A percentile compares a stretch with the other conserved stretches of the same genome.
Conservation (phyloP, 2,113 vertebrate species). For the Sphaerodactylus townsendi region DNA sequence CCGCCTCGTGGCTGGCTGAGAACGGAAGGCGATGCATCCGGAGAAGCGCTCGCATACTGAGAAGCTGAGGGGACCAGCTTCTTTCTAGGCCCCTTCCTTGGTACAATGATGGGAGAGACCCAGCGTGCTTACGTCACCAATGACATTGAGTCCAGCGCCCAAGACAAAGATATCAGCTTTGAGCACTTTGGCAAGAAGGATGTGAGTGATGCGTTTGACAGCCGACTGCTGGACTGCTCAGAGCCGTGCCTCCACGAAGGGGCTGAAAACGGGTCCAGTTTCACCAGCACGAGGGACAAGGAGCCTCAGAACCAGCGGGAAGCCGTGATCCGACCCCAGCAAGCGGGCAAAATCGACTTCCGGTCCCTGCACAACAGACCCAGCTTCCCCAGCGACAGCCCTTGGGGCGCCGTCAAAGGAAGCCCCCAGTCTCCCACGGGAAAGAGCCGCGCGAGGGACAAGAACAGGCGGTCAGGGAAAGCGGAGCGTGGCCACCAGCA, state of each 20-base stretch:
- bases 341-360: constrained; percentile 85
- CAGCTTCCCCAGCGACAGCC: constrained; percentile 76
- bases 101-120: constrained; percentile 90
- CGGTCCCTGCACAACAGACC: constrained; percentile 81
- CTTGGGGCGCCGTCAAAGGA: constrained; percentile 81
- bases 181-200: constrained; percentile 80
- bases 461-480: constrained; percentile 76
- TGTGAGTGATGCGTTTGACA: constrained; percentile 18
- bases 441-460: constrained; percentile 80
- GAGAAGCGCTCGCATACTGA: constrained; percentile 63
- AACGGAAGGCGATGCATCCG: constrained; percentile 73
- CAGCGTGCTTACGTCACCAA: constrained; percentile 80
- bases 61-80: constrained; percentile 74
- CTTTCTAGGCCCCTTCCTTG: constrained; percentile 57
- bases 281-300: constrained; percentile 73
- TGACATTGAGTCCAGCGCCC: constrained; percentile 75
- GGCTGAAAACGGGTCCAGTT: constrained; percentile 65
- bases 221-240: constrained; percentile 61
- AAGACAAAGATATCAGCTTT: constrained; percentile 76
- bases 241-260: constrained; percentile 64
- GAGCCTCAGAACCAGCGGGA: constrained; percentile 85
- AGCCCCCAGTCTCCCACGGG: constrained; percentile 80
- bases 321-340: constrained; percentile 87
- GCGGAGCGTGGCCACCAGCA: constrained; percentile 83
- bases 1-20: constrained; percentile 27